phyloP scores from a whole-genome alignment of 2,113 vertebrate species.

The Pomatostomus ruficeps region DNA sequence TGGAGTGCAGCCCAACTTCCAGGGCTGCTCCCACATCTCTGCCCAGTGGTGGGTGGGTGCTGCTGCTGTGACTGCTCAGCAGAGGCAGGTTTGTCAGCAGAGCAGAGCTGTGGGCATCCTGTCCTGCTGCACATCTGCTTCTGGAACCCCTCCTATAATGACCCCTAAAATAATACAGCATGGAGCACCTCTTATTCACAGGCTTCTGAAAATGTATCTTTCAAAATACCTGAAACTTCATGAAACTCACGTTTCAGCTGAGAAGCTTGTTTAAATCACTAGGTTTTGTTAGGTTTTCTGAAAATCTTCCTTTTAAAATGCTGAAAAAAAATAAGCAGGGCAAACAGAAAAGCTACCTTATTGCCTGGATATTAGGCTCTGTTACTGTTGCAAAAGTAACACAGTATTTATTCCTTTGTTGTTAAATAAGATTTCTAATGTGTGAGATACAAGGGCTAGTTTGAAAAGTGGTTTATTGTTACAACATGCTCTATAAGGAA shows the following conservation, averaged over 20 bases:
- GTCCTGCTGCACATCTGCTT: not conserved
- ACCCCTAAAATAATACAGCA: not conserved
- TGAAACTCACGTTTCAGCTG: not conserved
- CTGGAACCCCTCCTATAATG: not conserved
- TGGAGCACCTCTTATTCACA: not conserved
- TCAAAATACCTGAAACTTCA: not conserved
- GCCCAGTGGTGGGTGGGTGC: not conserved
- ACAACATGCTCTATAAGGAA: not conserved
- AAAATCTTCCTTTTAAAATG: not conserved
- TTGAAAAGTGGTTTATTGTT: not conserved
- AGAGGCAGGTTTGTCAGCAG: not conserved
- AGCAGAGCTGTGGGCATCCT: not conserved
- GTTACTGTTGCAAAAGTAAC: not conserved
- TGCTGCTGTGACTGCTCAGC: not conserved
- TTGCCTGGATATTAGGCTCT: not conserved
- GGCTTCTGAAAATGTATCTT: not conserved
- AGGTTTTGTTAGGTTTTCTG: not conserved
- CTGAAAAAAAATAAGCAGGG: not conserved
- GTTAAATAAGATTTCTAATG: not conserved
- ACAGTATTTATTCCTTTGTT: not conserved
- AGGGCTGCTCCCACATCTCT: not conserved
- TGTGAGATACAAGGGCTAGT: not conserved
- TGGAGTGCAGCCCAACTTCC: rapidly evolving
- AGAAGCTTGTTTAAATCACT: not conserved
- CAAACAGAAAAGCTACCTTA: not conserved